Evolutionary conservation across 2,888 invertebrate genomes (phyloP).

Genomic region (Phaedon cochleariae): DNA sequence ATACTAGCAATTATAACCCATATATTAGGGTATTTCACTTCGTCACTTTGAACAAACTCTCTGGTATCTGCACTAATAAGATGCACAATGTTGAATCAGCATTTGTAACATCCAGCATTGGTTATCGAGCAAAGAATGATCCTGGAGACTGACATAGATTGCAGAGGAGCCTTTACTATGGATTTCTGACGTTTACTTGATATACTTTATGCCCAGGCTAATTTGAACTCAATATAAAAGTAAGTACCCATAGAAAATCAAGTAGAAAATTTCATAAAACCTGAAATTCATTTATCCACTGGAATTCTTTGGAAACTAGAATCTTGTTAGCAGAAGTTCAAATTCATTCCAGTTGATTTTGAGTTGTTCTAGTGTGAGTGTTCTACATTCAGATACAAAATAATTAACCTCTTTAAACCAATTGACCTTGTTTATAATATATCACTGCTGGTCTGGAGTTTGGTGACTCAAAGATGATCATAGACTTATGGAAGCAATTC

Average conservation of each 20-base stretch:
- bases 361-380: too few relatives aligned
- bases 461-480: too few relatives aligned
- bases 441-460: too few relatives aligned
- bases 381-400: too few relatives aligned
- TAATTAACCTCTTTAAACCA: too few relatives aligned
- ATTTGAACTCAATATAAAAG: slow-evolving; percentile 37
- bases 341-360: too few relatives aligned
- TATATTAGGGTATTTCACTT: slow-evolving; percentile 48
- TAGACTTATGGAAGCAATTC: too few relatives aligned
- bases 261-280: background rate
- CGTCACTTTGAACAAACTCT: slow-evolving; percentile 53
- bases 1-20: slow-evolving; percentile 51
- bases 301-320: too few relatives aligned
- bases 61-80: slow-evolving; percentile 58
- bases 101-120: slow-evolving; percentile 57
- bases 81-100: slow-evolving; percentile 56
- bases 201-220: slow-evolving; percentile 46
- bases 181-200: slow-evolving; percentile 57
- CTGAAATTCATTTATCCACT: too few relatives aligned
- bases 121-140: slow-evolving; percentile 63
- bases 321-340: too few relatives aligned
- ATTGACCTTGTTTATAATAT: too few relatives aligned
- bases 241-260: slow-evolving; percentile 31
- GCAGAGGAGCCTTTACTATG: slow-evolving; percentile 49
- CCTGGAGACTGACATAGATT: slow-evolving; percentile 70